Base-by-base conservation (phyloP, 1,140 invertebrate species). In the Diorhabda elongata region DNA sequence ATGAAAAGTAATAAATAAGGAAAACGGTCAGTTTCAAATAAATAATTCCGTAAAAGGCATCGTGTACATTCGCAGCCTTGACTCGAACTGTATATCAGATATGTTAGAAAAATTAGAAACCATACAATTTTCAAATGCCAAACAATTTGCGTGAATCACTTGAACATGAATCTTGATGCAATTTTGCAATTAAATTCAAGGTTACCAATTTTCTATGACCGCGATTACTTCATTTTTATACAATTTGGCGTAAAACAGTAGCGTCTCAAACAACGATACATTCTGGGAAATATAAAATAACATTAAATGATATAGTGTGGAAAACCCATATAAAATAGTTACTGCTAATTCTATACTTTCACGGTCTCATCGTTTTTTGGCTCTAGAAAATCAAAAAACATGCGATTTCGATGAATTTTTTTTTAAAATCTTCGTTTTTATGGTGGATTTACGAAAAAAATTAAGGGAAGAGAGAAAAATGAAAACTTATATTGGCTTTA, bases 131-230 rank as follows among this genome's bases (percentile, higher is more conserved):
- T 71, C 61, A 76, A 75, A 76, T 76, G 74, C 75, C 74, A 77
- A 77, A 75, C 75, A 75, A 75, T 77, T 71, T 71, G 69, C 47
- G 47, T 77, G 75, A 77, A 73, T 77, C 74, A 77, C 73, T 72
- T 64, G 63, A 47, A 58, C 69, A 75, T 70, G 70, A 68, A 72
- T 73, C 71, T 74, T 72, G 74, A 72, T 71, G 76, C 73, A 78
- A 78, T 76, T 78, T 73, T 64, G 67, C 74, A 78, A 78, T 78
- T 75, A 76, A 75, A 75, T 75, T 75, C 76, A 78, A 78, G 76
- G 76, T 75, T 77, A 73, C 74, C 66, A 77, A 77, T 75, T 75
- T 74, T 74, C 76, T 72, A 74, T 67, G 74, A 75, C 70, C 67
- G 70, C 73, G 67, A 74, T 74, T 74, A 66, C 68, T 62, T 69